Percentiles rank a stretch among this genome's conserved stretches.
Conservation (phyloP, 2,888 invertebrate genomes). For the Plagiodera versicolora region DNA sequence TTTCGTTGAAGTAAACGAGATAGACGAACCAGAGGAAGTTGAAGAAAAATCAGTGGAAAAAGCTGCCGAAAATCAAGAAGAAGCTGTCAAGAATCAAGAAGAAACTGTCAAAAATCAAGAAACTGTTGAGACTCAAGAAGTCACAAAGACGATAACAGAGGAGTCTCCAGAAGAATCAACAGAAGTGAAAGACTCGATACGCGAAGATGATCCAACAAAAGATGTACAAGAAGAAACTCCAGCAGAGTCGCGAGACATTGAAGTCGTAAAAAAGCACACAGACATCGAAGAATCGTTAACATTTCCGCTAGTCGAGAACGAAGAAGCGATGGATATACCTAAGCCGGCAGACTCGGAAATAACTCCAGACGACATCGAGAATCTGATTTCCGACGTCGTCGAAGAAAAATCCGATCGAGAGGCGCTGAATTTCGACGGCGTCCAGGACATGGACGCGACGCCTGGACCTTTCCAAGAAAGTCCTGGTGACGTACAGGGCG, state of each 20-base stretch:
- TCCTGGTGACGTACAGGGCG: slow-evolving; percentile 11
- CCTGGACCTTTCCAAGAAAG: neutral
- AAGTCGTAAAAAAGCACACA: neutral
- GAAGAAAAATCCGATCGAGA: slow-evolving; percentile 13
- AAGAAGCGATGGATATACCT: slow-evolving; percentile 9
- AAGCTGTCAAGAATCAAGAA: too few species aligned
- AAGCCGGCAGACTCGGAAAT: slow-evolving; percentile 16
- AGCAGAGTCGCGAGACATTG: neutral
- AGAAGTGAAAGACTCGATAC: slow-evolving; percentile 4
- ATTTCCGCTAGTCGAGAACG: neutral
- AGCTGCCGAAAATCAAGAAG: too few species aligned
- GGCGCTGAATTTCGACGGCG: neutral
- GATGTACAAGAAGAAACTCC: neutral
- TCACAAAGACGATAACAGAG: too few species aligned
- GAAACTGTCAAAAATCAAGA: too few species aligned
- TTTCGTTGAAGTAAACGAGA: slow-evolving; percentile 3
- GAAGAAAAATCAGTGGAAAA: slow-evolving; percentile 10
- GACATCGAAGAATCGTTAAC: slow-evolving; percentile 5
- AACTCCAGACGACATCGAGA: slow-evolving; percentile 29
- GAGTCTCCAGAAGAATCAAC: slow-evolving; percentile 8
- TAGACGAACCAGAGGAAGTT: slow-evolving; percentile 6
- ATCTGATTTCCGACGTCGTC: slow-evolving; percentile 26
- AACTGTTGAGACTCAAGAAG: too few species aligned
- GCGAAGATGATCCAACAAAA: slow-evolving; percentile 10
- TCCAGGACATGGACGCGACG: slow-evolving; percentile 5